Conservation (phyloP, 2,797 vertebrate species). For the Acanthornis magna region DNA sequence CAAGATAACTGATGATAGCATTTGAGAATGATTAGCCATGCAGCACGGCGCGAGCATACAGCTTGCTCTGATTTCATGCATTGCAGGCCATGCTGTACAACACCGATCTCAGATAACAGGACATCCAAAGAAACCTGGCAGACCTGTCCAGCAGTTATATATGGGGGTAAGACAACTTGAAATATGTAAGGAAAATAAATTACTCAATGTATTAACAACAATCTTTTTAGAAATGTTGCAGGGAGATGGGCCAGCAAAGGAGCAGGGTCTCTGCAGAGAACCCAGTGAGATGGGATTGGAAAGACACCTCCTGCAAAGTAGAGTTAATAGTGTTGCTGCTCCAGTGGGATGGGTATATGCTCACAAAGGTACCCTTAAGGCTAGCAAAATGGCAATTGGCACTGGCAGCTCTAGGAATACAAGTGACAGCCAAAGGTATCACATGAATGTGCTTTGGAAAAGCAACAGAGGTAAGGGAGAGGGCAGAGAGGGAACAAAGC, state of each 20-base stretch:
- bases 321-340: not conserved
- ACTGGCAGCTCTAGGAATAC: not conserved
- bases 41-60: not conserved
- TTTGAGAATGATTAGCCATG: conserved; percentile 59
- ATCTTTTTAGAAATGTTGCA: not conserved
- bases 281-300: not conserved
- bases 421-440: not conserved
- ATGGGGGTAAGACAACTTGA: conserved; percentile 13
- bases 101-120: conserved; percentile 29
- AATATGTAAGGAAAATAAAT: conserved; percentile 1
- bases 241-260: not conserved
- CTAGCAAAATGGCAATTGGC: not conserved
- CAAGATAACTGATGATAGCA: conserved; percentile 51
- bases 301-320: not conserved
- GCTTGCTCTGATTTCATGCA: conserved; percentile 51
- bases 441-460: not conserved
- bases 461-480: not conserved
- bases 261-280: not conserved
- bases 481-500: not conserved
- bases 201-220: not conserved
- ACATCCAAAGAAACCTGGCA: conserved; percentile 14
- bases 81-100: conserved; percentile 21
- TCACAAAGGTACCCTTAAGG: not conserved
- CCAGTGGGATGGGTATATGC: not conserved
- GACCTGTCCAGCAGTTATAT: not conserved